Conservation (phyloP, 2,113 vertebrate species). For the Rhynchopsitta pachyrhyncha region DNA sequence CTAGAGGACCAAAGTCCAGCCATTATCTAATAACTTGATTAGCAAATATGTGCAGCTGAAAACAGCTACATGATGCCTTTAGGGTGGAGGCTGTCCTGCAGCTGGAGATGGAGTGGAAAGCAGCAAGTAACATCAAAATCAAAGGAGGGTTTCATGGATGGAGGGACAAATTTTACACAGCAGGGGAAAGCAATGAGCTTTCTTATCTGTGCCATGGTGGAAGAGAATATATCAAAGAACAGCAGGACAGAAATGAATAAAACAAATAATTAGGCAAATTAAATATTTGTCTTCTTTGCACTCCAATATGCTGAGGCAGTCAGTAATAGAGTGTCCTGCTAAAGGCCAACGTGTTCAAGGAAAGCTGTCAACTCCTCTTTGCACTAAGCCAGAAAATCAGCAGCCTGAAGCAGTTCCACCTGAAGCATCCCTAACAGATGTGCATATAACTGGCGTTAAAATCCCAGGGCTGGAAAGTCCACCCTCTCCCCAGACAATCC, state of each 20-base stretch:
- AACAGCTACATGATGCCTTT: neutral
- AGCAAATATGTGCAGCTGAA: neutral
- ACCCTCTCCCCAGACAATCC: conserved; percentile 37
- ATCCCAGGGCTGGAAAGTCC: neutral
- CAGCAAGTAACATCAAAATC: neutral
- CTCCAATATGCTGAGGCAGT: neutral
- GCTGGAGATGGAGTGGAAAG: neutral
- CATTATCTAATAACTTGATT: neutral
- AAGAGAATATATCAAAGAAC: neutral
- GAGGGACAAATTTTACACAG: neutral
- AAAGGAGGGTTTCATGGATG: neutral
- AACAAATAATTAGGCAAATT: conserved; percentile 24
- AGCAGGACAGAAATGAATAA: neutral
- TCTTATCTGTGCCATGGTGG: neutral
- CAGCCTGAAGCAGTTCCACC: conserved; percentile 33
- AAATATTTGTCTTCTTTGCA: conserved; percentile 25
- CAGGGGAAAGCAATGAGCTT: neutral
- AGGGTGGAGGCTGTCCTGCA: neutral
- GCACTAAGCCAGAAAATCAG: neutral
- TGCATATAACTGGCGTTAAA: neutral
- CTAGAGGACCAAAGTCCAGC: neutral
- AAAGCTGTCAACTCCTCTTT: neutral
- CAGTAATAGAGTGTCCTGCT: neutral
- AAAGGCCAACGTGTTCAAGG: neutral
- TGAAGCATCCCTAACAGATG: conserved; percentile 46